A percentile compares a stretch with the other conserved stretches of the same genome.
These are phyloP conservation scores for Mus musculus DNA, from an alignment of 2,113 vertebrate genomes.

Conservation along the genomic window GRCm39 chr2:163132501-163133000, in stretches of 20 bases:
- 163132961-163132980: background rate
- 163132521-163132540: background rate
- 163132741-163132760: background rate
- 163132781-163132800: background rate
- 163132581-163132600: background rate
- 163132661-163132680: background rate
- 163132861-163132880: background rate
- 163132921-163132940: background rate
- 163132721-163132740: background rate
- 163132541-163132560: background rate
- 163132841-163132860: background rate
- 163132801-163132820: accelerated
- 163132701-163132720: background rate
- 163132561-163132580: background rate
- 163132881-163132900: background rate
- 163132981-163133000: background rate
- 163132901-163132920: background rate
- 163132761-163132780: background rate
- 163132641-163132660: background rate
- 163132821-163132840: no score
- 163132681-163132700: background rate
- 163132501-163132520: background rate
- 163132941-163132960: background rate
- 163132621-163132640: background rate
- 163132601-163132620: background rate